Conservation (phyloP, 2,797 vertebrate species). For the Gila robusta region DNA sequence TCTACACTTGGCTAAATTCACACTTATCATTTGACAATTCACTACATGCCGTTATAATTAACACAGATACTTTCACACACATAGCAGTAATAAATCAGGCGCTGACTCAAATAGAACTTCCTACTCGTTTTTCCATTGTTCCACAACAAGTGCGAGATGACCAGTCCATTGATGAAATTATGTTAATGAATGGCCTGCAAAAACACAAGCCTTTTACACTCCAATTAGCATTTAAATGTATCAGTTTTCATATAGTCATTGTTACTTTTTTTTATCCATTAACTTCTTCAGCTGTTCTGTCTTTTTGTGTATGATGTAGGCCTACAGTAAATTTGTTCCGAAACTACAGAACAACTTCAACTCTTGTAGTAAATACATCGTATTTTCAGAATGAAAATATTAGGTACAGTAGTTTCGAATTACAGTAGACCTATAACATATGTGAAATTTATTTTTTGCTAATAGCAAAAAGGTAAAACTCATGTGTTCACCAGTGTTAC, state of each 20-base stretch:
- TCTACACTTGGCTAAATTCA: constrained; percentile 27
- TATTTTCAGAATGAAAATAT: background rate
- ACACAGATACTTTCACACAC: constrained; percentile 29
- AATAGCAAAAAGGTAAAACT: background rate
- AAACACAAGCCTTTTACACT: background rate
- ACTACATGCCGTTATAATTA: constrained; percentile 34
- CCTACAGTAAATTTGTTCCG: background rate
- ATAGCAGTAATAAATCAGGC: constrained; percentile 32
- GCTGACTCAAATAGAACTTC: constrained; percentile 17
- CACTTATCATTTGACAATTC: constrained; percentile 25
- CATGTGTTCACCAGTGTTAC: constrained; percentile 49
- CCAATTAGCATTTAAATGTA: background rate
- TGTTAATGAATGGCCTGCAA: background rate
- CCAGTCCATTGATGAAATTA: constrained; percentile 20
- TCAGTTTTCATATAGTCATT: background rate
- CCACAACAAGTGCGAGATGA: constrained; percentile 24
- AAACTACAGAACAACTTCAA: background rate
- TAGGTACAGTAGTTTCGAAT: background rate
- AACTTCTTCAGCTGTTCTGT: background rate
- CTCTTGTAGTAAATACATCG: background rate
- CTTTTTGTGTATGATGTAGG: background rate
- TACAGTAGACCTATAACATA: background rate
- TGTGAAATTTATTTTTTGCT: background rate
- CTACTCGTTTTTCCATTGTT: constrained; percentile 4
- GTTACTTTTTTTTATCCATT: background rate